These are phyloP conservation scores for Glyphotaelius pellucidus DNA, from an alignment of 2,888 invertebrate species.

Conservation along the genomic window DNA sequence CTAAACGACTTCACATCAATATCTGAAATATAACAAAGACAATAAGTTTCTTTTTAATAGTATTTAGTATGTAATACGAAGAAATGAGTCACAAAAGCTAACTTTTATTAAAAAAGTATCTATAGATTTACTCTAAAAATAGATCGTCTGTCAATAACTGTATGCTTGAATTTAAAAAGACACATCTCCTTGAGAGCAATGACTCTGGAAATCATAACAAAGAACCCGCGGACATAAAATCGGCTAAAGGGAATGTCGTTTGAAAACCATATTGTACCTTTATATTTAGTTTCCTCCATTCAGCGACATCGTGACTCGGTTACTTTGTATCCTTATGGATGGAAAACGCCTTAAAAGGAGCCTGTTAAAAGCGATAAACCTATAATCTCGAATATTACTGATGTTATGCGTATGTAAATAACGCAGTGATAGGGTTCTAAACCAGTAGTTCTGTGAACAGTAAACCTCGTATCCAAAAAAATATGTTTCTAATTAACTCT, in stretches of 20 bases:
- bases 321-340: not conserved
- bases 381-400: not conserved
- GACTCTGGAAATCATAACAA: not conserved
- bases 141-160: not conserved
- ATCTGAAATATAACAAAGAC: too few species aligned
- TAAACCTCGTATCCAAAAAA: too few species aligned
- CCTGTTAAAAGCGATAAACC: not conserved
- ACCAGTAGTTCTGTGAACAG: too few species aligned
- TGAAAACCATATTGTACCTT: constrained; percentile 2
- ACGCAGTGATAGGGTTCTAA: not conserved
- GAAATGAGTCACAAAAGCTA: too few species aligned
- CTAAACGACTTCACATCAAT: too few species aligned
- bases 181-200: not conserved
- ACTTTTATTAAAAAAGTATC: too few species aligned
- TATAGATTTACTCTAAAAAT: too few species aligned
- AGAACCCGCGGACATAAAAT: constrained; percentile 1
- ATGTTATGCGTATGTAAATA: not conserved
- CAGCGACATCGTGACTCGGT: not conserved
- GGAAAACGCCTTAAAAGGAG: not conserved
- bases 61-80: too few species aligned
- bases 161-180: not conserved
- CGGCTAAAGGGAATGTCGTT: not conserved
- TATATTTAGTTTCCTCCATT: not conserved
- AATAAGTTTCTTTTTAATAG: too few species aligned
- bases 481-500: too few species aligned